Base-by-base conservation (phyloP, 1,140 invertebrate genomes). In the Steinernema feltiae region DNA sequence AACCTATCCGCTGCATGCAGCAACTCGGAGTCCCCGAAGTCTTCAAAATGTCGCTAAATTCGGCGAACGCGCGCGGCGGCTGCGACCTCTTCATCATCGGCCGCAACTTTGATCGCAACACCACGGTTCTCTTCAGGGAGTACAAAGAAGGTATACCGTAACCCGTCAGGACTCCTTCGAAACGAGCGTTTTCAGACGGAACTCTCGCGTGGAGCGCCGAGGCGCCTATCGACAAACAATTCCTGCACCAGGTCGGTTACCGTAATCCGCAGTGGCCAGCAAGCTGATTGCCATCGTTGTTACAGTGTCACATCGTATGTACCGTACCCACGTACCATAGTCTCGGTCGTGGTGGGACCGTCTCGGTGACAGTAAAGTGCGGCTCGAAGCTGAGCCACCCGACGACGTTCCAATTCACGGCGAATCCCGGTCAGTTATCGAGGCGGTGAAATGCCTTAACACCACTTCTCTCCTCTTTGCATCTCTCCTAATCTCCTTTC, bases 41-140 rank as follows among this genome's bases (percentile, higher is more conserved):
- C 73, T 93, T 92, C 82, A 94, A 95, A 86, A 94, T 95, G 86
- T 97, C 94, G 0, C 85, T 94, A 2, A 90, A 90, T 24, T 91
- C 92, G 24, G 92, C 91, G 83, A 90, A 91, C 7, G 91, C 92
- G 0, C 90, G 90, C 53, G 95, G 94, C 3, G 93, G 93, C 0
- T 75, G 81, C 27, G 94, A 97, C 84, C 87, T 98, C 18, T 97
- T 97, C 86, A 92, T 97, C 69, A 91, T 98, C 71, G 95, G 95
- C 12, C 97, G 97, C 87, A 97, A 98, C 88, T 97, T 98, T 86
- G 89, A 95, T 17, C 96, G 97, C 88, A 94, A 97, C 87, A 94
- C 94, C 0, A 90, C 91, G 72, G 92, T 97, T 7, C 89, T 94
- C 48, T 97, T 97, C 86, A 91, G 92, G 87, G 88, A 93, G 35